Base-by-base conservation (phyloP, 1,140 invertebrate species). In the Neodiprion pinetum region DNA sequence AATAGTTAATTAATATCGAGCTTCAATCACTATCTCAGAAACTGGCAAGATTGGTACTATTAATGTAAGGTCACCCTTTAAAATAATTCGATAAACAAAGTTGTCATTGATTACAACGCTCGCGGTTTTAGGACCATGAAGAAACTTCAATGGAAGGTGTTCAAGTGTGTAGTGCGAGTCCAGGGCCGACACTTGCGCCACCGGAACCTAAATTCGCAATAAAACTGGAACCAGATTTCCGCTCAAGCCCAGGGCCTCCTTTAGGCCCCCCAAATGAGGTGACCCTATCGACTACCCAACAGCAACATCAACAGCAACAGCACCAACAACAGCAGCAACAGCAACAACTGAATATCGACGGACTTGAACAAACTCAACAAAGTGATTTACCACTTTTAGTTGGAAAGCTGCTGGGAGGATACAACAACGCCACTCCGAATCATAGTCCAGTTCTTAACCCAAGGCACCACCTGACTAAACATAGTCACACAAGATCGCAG, bases 361-460 rank as follows among this genome's bases (percentile, higher is more conserved):
- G 80, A 69, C 76, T 83, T 8, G 86, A 87, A 40, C 86, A 87
- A 40, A 78, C 80, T 1, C 88, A 88, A 71, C 88, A 87, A 40
- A 87, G 82, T 40, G 92, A 93, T 75, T 80, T 92, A 48, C 90
- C 91, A 11, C 82, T 91, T 74, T 88, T 89, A 75, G 91, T 93
- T 78, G 92, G 92, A 75, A 93, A 93, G 83, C 80, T 93, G 80
- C 91, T 85, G 84, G 93, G 89, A 88, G 90, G 88, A 76, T 92
- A 91, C 79, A 91, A 90, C 61, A 91, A 88, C 81, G 90, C 90
- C 10, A 92, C 91, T 0, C 90, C 92, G 0, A 92, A 91, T 82
- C 92, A 93, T 53, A 93, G 92, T 72, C 92, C 93, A 10, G 88
- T 93, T 75, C 85, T 92, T 53, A 92, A 91, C 69, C 90, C 92